Base-by-base conservation (phyloP, 2,888 invertebrate genomes). In the Cordylochernes scorpioides region DNA sequence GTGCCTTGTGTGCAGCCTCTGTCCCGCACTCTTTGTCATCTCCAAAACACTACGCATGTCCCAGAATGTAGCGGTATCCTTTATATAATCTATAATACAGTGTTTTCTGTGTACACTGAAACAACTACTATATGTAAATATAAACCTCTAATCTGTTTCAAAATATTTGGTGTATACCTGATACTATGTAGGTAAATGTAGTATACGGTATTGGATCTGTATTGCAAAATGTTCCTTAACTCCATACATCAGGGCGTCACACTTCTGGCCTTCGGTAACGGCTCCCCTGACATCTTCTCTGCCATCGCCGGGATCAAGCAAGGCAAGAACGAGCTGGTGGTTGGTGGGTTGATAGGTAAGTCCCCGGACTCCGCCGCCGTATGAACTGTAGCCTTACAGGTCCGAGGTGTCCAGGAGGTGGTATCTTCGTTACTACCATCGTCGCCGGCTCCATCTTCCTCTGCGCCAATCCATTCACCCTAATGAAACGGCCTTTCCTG, bases 251-350 rank as follows among this genome's bases (percentile, higher is more conserved):
- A 59, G 46, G 69, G 69, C 4, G 66, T 68, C 5, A 68, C 68
- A n/a, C 55, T 69, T 39, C 46, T 70, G 41, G 67, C 68, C 1
- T 65, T 69, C 46, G 69, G 68, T 12, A 70, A 70, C 46, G 67
- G 68, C 25, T 63, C 68, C 1, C 65, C 69, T 3, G 69, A 70
- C 48, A 58, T 70, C 28, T 67, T 69, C 43, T 62, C 65, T 9
- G 59, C 64, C n/a, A 48, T 68, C 16, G 63, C 63, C 24, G 57
- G 58, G 5, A 55, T 59, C 15, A 49, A 50, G 8, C 40, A 42
- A 28, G 39, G 39, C 5, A 42, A 44, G 24, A 49, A 53, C 5
- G 51, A 49, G 28, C 42, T 57, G 14, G 52, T 54, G 7, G 44
- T 55, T 26, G 51, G 54, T 12, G 50, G 50, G 30, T 42, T 57